Evolutionary conservation across 2,888 invertebrate species (phyloP).

Genomic region (Brachylomia viminalis): DNA sequence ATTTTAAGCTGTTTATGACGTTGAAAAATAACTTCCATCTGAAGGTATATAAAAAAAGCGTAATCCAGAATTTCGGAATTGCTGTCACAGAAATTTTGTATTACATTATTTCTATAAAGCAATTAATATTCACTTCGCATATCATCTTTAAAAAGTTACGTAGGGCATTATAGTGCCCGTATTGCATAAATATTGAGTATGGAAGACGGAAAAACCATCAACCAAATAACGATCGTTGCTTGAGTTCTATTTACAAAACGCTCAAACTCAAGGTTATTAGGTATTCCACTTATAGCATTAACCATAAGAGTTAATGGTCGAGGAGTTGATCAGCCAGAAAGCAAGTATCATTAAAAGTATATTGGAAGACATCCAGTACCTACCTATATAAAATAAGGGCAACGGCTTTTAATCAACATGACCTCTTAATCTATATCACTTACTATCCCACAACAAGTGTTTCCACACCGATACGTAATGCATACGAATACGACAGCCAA

Average conservation of each 20-base stretch:
- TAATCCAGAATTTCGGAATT: neutral
- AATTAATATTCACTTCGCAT: neutral
- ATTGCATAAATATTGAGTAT: neutral
- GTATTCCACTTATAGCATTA: no score
- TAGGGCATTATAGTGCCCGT: no score
- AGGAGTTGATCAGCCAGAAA: neutral
- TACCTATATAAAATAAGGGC: neutral
- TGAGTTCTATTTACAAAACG: neutral
- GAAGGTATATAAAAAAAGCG: neutral
- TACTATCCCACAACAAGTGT: slow-evolving; percentile 9
- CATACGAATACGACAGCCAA: slow-evolving; percentile 60
- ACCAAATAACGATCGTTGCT: neutral
- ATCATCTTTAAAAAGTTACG: neutral
- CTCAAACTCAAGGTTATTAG: neutral
- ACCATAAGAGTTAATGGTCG: neutral
- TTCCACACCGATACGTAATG: slow-evolving; percentile 66
- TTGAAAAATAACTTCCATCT: neutral
- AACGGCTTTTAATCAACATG: neutral
- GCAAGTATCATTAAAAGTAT: neutral
- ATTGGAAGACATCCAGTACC: accelerated
- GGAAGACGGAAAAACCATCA: neutral
- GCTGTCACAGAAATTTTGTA: neutral
- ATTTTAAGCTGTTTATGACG: neutral
- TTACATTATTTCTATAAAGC: no score
- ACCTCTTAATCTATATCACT: slow-evolving; percentile 17